These are phyloP conservation scores for Lithosia quadra DNA, from an alignment of 2,888 invertebrate genomes.

Conservation along the genomic window DNA sequence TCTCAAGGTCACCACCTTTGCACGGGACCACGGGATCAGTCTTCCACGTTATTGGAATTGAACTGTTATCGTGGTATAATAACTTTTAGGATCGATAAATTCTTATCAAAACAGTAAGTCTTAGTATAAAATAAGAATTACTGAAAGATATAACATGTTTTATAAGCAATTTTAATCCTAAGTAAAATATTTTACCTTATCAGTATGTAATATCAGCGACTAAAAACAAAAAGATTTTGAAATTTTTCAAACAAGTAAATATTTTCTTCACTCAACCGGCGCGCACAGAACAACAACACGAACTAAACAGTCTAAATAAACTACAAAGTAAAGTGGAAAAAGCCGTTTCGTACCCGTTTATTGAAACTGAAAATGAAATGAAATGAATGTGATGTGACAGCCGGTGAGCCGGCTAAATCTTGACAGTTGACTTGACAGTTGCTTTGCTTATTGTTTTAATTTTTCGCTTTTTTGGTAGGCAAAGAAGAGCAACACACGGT, in stretches of 20 bases:
- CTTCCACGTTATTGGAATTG: not conserved
- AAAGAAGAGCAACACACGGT: too few relatives aligned
- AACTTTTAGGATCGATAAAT: not conserved
- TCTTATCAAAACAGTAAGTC: slow-evolving; percentile 2
- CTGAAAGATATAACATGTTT: not conserved
- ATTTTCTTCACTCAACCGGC: not conserved
- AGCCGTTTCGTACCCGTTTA: too few relatives aligned
- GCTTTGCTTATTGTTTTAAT: too few relatives aligned
- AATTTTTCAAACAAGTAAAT: not conserved
- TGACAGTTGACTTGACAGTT: too few relatives aligned
- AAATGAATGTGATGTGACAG: too few relatives aligned
- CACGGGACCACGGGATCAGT: not conserved
- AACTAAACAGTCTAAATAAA: not conserved
- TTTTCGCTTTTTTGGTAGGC: too few relatives aligned
- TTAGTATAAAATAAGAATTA: not conserved
- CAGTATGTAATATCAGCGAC: not conserved
- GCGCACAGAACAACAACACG: not conserved
- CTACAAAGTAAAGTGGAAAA: not conserved
- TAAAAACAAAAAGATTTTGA: not conserved
- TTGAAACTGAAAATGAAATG: too few relatives aligned
- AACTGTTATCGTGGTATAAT: not conserved
- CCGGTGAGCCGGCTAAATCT: too few relatives aligned
- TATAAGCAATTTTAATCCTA: not conserved
- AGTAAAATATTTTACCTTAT: not conserved
- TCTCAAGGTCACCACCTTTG: not conserved